Conservation (phyloP, 2,888 invertebrate species). For the Microctonus aethiopoides region DNA sequence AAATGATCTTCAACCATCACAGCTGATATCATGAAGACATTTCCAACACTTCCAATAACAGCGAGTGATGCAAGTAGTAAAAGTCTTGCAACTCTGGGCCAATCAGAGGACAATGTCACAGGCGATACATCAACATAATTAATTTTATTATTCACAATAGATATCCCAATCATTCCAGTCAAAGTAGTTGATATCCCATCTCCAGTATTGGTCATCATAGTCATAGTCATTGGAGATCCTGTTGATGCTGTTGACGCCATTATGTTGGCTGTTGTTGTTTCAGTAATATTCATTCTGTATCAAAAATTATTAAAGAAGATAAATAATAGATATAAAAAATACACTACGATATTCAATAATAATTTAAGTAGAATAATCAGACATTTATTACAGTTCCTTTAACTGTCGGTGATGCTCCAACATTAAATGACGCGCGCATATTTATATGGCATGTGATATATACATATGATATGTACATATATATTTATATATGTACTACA, state of each 20-base stretch:
- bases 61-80: slow-evolving; percentile 74
- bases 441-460: no score
- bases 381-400: no score
- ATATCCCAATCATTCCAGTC: slow-evolving; percentile 48
- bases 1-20: slow-evolving; percentile 79
- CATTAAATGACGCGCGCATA: no score
- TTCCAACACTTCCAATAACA: slow-evolving; percentile 77
- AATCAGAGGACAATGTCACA: slow-evolving; percentile 74
- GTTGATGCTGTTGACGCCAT: slow-evolving; percentile 22
- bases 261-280: slow-evolving; percentile 19
- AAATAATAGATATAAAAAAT: neutral
- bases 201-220: slow-evolving; percentile 39
- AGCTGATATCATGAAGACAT: slow-evolving; percentile 81
- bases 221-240: slow-evolving; percentile 13
- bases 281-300: slow-evolving; percentile 33
- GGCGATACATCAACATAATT: slow-evolving; percentile 71
- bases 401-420: no score
- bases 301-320: neutral
- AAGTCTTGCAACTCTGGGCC: slow-evolving; percentile 77
- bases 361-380: no score
- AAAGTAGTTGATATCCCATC: slow-evolving; percentile 42
- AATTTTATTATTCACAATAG: slow-evolving; percentile 50
- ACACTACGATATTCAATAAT: no score
- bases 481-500: no score
- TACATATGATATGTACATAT: no score